Base-by-base conservation (phyloP, 2,113 vertebrate species). In the Coptodon bakossiorum region DNA sequence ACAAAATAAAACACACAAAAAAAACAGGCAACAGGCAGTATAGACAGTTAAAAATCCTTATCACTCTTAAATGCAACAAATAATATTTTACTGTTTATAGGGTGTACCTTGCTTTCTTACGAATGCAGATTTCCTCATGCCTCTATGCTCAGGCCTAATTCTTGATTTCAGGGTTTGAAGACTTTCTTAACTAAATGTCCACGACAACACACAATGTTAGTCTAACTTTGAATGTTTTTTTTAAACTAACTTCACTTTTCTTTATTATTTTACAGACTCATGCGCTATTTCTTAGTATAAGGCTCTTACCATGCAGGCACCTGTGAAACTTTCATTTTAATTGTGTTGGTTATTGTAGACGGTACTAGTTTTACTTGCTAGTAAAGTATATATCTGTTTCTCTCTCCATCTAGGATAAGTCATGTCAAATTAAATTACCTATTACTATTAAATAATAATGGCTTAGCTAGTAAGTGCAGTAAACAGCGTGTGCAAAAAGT, bases 41-140 rank as follows among this genome's bases (percentile, higher is more conserved):
- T 45, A 1, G 40, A 29, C 0, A 17, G 9, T 11, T 66, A n/a
- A 31, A 76, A 7, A 50, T 29, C 24, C 6, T 7, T 29, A 19
- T 1, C 22, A 11, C 14, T 48, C 24, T 19, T 76, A 48, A 76
- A 48, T 48, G 24, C 1, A 27, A 29, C 14, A 45, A 17, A 48
- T 22, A 56, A 24, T 29, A 76, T 19, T 76, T 76, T 11, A 48
- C 24, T 29, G 40, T 76, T 17, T 19, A 76, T 17, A 73, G 40
- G 13, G 13, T 0, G 0, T 2, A 17, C 8, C 14, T 27, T 36
- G 31, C 3, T 36, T 66, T n/a, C 6, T 63, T 14, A 4, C 12
- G 0, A 16, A 45, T 24, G 66, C 11, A 73, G 38, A 27, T 0
- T 73, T 1, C 8, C 2, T 27, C 50, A 52, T 19, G 50, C 8